Percentiles rank a stretch among this genome's conserved stretches.
These are phyloP conservation scores for Xanthia icteritia DNA, from an alignment of 2,888 invertebrate genomes.

Conservation along the genomic window DNA sequence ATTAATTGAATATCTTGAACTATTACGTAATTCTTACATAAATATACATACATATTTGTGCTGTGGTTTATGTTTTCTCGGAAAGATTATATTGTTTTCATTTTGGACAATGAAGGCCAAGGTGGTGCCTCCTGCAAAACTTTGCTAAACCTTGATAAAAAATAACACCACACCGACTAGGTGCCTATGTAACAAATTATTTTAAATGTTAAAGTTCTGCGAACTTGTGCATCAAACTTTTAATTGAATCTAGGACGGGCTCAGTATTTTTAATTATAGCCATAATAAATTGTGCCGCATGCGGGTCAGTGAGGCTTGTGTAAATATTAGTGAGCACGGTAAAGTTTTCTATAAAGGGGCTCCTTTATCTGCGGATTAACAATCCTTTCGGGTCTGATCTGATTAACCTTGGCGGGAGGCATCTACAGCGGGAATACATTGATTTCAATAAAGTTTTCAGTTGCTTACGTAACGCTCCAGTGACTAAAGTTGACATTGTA, in stretches of 20 bases:
- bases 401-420: constrained; percentile 45
- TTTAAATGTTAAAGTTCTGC: neutral
- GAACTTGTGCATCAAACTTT: constrained; percentile 33
- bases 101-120: constrained; percentile 40
- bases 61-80: neutral
- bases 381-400: constrained; percentile 39
- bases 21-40: constrained; percentile 32
- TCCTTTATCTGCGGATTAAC: constrained; percentile 12
- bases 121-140: constrained; percentile 13
- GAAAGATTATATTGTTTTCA: constrained; percentile 32
- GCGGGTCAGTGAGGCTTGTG: neutral
- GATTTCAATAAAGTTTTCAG: constrained; percentile 53
- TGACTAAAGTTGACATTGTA: constrained; percentile 49
- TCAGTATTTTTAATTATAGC: constrained; percentile 12
- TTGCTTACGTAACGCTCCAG: constrained; percentile 54
- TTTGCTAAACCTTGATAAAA: constrained; percentile 8
- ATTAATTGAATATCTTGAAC: constrained; percentile 50
- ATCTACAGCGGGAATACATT: constrained; percentile 40
- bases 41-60: neutral
- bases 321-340: constrained; percentile 11
- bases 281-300: constrained; percentile 3
- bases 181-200: neutral
- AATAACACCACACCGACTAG: neutral
- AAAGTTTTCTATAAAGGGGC: constrained; percentile 11
- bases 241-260: constrained; percentile 7